Evolutionary conservation across 2,113 vertebrate genomes (phyloP).

Genomic region (Orcinus orca): DNA sequence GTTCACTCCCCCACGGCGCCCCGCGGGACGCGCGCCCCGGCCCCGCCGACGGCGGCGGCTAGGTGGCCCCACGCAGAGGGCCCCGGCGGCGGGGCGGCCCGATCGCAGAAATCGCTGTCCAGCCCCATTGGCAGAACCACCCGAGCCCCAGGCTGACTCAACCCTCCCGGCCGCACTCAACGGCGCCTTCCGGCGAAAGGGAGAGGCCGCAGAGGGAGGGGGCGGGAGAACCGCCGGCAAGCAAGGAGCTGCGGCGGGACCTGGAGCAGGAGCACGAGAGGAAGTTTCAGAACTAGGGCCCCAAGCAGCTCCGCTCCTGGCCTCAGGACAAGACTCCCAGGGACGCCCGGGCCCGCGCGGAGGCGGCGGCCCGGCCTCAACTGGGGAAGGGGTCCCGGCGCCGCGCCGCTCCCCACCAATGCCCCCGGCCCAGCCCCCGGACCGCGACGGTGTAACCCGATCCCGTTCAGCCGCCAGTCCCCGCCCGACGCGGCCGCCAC

Average conservation of each 20-base stretch:
- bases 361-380: constrained; percentile 62
- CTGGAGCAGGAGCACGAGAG: background rate
- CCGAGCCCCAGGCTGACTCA: constrained; percentile 58
- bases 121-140: constrained; percentile 67
- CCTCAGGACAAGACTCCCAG: background rate
- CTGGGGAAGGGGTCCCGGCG: background rate
- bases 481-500: constrained; percentile 35
- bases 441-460: constrained; percentile 77
- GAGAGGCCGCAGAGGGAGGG: constrained; percentile 39
- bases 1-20: constrained; percentile 44
- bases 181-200: constrained; percentile 63
- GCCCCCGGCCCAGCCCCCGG: constrained; percentile 56
- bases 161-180: constrained; percentile 30
- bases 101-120: constrained; percentile 76
- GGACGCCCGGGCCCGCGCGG: background rate
- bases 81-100: background rate
- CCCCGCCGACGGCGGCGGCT: constrained; percentile 42
- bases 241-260: constrained; percentile 30
- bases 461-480: constrained; percentile 64
- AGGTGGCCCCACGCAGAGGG: background rate
- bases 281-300: constrained; percentile 54
- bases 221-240: background rate
- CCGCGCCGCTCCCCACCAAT: background rate
- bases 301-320: constrained; percentile 32
- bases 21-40: background rate